Conservation (phyloP, 2,888 invertebrate genomes). For the Cantharis lateralis region DNA sequence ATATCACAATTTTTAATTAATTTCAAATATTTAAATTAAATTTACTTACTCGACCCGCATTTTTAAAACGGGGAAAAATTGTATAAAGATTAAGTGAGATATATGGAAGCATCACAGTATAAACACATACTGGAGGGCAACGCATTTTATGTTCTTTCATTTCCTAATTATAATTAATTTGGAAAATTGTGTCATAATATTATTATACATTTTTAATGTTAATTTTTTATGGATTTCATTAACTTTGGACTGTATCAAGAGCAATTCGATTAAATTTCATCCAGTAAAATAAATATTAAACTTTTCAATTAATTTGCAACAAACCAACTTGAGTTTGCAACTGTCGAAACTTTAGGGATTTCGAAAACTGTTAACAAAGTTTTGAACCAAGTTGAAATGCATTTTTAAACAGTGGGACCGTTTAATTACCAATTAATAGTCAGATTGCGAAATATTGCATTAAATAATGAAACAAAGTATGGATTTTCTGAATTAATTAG, state of each 20-base stretch:
- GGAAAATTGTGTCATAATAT: neutral
- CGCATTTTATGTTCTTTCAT: neutral
- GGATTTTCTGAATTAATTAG: neutral
- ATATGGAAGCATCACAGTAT: neutral
- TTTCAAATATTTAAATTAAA: neutral
- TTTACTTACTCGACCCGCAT: neutral
- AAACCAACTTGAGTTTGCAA: neutral
- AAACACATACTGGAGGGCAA: neutral
- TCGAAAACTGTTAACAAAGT: neutral
- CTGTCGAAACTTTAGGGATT: neutral
- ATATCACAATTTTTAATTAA: neutral
- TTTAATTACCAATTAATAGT: neutral
- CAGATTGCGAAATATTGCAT: neutral
- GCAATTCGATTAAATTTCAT: neutral
- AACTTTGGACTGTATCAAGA: neutral
- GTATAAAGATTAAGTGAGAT: neutral
- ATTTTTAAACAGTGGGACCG: neutral
- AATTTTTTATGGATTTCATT: neutral
- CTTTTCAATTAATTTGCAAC: neutral
- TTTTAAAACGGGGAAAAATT: neutral
- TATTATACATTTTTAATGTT: neutral
- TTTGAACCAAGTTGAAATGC: neutral
- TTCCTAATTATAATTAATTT: constrained; percentile 1
- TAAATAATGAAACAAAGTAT: neutral
- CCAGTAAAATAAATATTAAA: neutral